Evolutionary conservation across 2,113 vertebrate species (phyloP).

Genomic region (Petromus typicus): DNA sequence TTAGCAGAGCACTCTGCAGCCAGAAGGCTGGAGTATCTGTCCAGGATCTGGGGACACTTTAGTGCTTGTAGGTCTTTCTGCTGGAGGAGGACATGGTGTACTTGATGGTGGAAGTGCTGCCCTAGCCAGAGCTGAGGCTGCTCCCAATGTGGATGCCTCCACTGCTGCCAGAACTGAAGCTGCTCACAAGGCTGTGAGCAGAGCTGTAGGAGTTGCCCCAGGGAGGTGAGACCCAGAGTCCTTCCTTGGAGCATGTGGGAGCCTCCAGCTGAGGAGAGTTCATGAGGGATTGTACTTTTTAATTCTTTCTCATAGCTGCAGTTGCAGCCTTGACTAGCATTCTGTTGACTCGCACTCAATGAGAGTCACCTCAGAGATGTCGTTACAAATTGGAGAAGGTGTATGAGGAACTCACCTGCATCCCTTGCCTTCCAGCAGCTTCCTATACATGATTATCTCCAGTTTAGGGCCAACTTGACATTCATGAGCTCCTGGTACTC

Average conservation of each 20-base stretch:
- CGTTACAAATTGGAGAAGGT: background rate
- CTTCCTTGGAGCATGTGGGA: background rate
- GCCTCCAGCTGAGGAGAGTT: background rate
- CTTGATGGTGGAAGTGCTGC: slow-evolving; percentile 28
- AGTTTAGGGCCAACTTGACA: slow-evolving; percentile 83
- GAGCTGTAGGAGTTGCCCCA: background rate
- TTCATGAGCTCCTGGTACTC: slow-evolving; percentile 84
- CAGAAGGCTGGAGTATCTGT: too few species aligned
- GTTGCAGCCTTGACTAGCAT: accelerated
- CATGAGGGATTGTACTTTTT: accelerated
- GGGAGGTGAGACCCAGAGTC: background rate
- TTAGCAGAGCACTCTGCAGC: background rate
- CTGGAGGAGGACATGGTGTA: slow-evolving; percentile 23
- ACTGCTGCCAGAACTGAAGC: background rate
- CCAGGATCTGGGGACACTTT: too few species aligned
- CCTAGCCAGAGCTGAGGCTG: background rate
- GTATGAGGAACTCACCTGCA: slow-evolving; percentile 83
- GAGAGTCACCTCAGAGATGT: accelerated
- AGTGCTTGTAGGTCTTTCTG: slow-evolving; percentile 32
- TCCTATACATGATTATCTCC: slow-evolving; percentile 88
- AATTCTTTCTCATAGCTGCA: too few species aligned
- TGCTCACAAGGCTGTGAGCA: background rate
- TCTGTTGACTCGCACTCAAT: background rate
- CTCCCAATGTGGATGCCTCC: background rate
- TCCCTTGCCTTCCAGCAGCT: slow-evolving; percentile 93